Conservation (phyloP, 2,113 vertebrate genomes). For the Caretta caretta region DNA sequence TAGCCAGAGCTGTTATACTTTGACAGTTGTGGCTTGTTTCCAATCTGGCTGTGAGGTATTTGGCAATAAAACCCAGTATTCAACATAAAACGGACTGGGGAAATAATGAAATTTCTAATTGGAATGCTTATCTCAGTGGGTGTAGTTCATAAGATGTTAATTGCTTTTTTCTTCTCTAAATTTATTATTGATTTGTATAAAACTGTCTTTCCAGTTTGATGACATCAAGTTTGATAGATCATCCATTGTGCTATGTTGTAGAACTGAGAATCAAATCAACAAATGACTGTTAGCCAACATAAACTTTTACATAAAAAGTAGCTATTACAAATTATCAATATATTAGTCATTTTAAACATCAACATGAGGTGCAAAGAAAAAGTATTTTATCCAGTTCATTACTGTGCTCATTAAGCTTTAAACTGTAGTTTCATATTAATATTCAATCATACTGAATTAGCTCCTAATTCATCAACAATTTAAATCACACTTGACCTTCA, state of each 20-base stretch:
- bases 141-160: constrained; percentile 68
- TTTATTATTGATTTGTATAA: constrained; percentile 71
- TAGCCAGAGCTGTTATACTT: constrained; percentile 61
- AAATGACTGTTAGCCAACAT: not conserved
- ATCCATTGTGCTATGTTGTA: constrained; percentile 32
- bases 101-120: constrained; percentile 80
- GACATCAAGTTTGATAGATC: constrained; percentile 56
- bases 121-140: constrained; percentile 70
- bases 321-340: constrained; percentile 13
- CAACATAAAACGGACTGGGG: constrained; percentile 68
- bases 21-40: constrained; percentile 82
- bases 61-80: constrained; percentile 83
- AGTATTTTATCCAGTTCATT: constrained; percentile 64
- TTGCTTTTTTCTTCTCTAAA: constrained; percentile 42
- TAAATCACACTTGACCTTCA: constrained; percentile 82
- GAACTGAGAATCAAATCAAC: not conserved
- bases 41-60: constrained; percentile 89
- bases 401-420: constrained; percentile 66
- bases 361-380: constrained; percentile 49
- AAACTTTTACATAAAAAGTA: constrained; percentile 33
- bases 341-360: constrained; percentile 41
- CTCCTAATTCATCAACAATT: constrained; percentile 79
- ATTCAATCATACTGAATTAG: constrained; percentile 77
- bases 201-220: constrained; percentile 54
- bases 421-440: constrained; percentile 67